These are phyloP conservation scores for Aramus guarauna DNA, from an alignment of 2,113 vertebrate species.

Conservation along the genomic window DNA sequence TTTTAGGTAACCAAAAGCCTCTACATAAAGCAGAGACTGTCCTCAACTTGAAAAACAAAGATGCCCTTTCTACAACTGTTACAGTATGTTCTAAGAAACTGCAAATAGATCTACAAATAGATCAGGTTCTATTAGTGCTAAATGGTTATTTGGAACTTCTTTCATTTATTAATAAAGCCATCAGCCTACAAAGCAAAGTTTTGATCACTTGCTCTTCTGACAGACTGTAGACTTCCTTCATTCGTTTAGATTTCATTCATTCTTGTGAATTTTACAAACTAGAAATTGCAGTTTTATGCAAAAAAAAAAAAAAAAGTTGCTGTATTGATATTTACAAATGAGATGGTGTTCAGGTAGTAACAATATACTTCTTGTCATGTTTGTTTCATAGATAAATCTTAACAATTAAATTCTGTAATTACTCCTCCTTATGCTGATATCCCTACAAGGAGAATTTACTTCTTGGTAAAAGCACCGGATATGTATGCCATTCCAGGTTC, in stretches of 20 bases:
- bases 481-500: neutral
- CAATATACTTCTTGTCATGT: neutral
- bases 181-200: neutral
- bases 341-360: neutral
- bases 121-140: neutral
- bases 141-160: neutral
- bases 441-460: neutral
- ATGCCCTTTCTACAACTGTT: neutral
- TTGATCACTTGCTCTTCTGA: neutral
- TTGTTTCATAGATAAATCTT: neutral
- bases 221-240: neutral
- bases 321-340: neutral
- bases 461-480: neutral
- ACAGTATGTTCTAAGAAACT: neutral
- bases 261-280: neutral
- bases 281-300: neutral
- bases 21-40: neutral
- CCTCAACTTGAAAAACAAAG: neutral
- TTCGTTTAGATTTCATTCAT: neutral
- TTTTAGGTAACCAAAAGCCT: neutral
- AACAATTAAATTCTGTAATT: neutral
- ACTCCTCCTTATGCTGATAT: neutral
- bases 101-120: neutral
- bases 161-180: neutral
- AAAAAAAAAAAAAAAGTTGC: neutral